These are phyloP conservation scores for Zelleria hepariella DNA, from an alignment of 2,888 invertebrate genomes.

Conservation along the genomic window DNA sequence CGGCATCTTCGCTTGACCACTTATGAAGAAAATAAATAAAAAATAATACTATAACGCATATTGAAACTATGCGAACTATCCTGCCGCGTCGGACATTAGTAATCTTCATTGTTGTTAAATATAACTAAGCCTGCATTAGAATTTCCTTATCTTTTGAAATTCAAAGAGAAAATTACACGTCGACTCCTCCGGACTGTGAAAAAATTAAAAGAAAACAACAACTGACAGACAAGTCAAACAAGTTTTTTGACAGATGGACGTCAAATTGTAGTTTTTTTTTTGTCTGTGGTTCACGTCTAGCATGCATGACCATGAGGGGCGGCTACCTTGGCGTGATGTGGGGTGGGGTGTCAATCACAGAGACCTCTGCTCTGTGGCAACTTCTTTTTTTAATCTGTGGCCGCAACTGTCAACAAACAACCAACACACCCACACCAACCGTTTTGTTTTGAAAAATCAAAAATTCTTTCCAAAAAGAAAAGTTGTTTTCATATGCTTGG, in stretches of 20 bases:
- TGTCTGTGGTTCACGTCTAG: too few relatives aligned
- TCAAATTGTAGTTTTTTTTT: too few relatives aligned
- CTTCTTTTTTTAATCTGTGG: too few relatives aligned
- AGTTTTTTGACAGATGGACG: background rate
- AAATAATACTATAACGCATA: slow-evolving; percentile 68
- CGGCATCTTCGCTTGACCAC: slow-evolving; percentile 67
- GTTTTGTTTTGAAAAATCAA: too few relatives aligned
- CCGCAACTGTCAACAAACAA: too few relatives aligned
- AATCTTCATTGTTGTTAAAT: slow-evolving; percentile 65
- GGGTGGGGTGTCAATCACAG: too few relatives aligned
- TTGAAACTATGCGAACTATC: slow-evolving; percentile 66
- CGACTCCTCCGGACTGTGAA: background rate
- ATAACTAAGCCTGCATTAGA: background rate
- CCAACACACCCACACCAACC: too few relatives aligned
- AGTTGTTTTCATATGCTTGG: too few relatives aligned
- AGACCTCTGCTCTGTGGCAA: too few relatives aligned
- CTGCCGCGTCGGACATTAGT: slow-evolving; percentile 74
- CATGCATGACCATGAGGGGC: too few relatives aligned
- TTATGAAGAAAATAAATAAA: slow-evolving; percentile 75
- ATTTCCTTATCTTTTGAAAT: background rate
- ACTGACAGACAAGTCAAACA: background rate
- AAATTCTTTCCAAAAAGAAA: too few relatives aligned
- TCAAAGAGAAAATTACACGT: background rate
- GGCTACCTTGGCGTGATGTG: too few relatives aligned
- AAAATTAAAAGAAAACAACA: background rate